Conservation (phyloP, 2,113 vertebrate species). For the Cyanoliseus patagonus region DNA sequence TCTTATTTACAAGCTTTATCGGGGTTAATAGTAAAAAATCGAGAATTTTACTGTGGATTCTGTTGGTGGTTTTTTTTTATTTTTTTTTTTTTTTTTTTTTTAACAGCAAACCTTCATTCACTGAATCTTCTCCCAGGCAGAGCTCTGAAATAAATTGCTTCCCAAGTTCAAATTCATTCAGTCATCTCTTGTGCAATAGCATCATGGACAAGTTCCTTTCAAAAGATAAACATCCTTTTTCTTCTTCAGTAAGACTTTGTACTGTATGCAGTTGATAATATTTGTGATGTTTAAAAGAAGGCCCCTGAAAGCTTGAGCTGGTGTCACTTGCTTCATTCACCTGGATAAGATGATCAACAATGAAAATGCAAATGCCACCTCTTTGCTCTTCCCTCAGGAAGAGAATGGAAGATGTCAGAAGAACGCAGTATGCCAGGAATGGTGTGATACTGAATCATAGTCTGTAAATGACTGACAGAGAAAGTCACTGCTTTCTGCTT, state of each 20-base stretch:
- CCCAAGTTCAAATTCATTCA: not conserved
- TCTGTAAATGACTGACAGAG: not conserved
- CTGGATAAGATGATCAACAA: not conserved
- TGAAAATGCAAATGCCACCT: not conserved
- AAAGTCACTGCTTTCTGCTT: not conserved
- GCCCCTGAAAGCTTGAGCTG: not conserved
- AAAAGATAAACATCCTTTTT: not conserved
- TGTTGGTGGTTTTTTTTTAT: fast-evolving
- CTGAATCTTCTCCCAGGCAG: not conserved
- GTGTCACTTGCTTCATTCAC: not conserved
- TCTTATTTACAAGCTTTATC: not conserved
- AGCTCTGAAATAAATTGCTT: not conserved
- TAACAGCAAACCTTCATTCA: not conserved
- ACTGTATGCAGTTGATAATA: not conserved
- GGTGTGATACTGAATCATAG: not conserved
- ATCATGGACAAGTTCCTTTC: not conserved
- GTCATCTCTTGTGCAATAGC: not conserved
- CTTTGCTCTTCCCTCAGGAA: not conserved
- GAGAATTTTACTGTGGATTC: not conserved
- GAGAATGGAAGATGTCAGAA: not conserved
- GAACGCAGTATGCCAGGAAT: not conserved
- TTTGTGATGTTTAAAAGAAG: not conserved
- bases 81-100: not conserved
- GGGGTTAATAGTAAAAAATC: not conserved
- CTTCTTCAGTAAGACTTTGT: not conserved